These are phyloP conservation scores for Congeria kusceri DNA, from an alignment of 2,888 invertebrate genomes.

Conservation along the genomic window DNA sequence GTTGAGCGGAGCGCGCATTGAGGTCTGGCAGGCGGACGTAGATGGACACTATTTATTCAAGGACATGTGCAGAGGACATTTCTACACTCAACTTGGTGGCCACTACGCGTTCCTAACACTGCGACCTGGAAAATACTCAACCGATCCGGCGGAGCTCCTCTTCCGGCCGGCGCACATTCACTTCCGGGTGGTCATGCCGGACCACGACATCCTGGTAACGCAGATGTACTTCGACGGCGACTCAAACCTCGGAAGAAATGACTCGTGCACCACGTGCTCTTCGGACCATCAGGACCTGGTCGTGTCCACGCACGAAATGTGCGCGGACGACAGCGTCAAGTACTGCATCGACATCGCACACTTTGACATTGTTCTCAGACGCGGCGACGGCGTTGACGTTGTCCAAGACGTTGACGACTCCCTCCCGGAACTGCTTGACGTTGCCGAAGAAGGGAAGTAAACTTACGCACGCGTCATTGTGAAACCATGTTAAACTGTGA, in stretches of 20 bases:
- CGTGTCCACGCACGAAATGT: slow-evolving; percentile 41
- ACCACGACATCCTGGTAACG: slow-evolving; percentile 52
- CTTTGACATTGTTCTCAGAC: slow-evolving; percentile 51
- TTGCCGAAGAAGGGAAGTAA: slow-evolving; percentile 24
- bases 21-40: slow-evolving; percentile 63
- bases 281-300: slow-evolving; percentile 49
- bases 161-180: slow-evolving; percentile 62
- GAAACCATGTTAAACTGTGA: too few species aligned
- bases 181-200: slow-evolving; percentile 49
- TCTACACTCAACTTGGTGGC: slow-evolving; percentile 48
- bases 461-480: neutral
- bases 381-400: slow-evolving; percentile 43
- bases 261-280: slow-evolving; percentile 53
- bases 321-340: slow-evolving; percentile 37
- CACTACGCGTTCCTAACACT: slow-evolving; percentile 58
- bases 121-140: slow-evolving; percentile 60
- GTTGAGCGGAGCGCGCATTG: slow-evolving; percentile 42
- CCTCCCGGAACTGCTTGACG: slow-evolving; percentile 13
- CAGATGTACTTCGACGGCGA: slow-evolving; percentile 67
- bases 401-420: slow-evolving; percentile 48
- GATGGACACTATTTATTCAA: slow-evolving; percentile 56
- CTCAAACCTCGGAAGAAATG: slow-evolving; percentile 53
- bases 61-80: slow-evolving; percentile 52
- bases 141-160: slow-evolving; percentile 31
- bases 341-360: slow-evolving; percentile 45